Base-by-base conservation (phyloP, 2,797 vertebrate species). In the Sylvilagus floridanus region DNA sequence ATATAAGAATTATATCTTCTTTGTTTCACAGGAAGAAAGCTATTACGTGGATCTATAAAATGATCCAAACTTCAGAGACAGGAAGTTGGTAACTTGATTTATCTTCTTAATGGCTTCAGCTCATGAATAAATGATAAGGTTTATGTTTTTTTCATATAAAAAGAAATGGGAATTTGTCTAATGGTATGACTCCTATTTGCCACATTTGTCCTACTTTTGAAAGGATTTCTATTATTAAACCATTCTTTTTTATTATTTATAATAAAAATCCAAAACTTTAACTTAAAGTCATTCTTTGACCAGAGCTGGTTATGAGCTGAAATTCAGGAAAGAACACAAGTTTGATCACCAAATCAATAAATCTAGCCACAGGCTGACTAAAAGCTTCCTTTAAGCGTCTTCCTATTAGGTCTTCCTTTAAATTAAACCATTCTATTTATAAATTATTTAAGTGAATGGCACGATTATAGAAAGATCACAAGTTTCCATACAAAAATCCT, bases 101-200 rank as follows among this genome's bases (percentile, higher is more conserved):
- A 98, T 98, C 97, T 97, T 98, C 98, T 98, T 98, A 99, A 99
- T 98, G 98, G 98, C 97, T 97, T 96, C 97, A 95, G 97, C 97
- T 99, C 98, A 99, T 99, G 98, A 99, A 99, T 99, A 99, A 99
- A 98, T 98, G 97, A 99, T 99, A 96, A 95, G 95, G 94, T 96
- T 98, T 98, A 97, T 98, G 96, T 98, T 97, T 98, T 98, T 97
- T 97, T 97, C 98, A 98, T 98, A 97, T 98, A 98, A 98, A 97
- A 94, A 97, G 88, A 98, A 97, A 97, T 97, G 92, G 91, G 42
- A 96, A 97, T 98, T 98, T 98, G 94, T 98, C 94, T 94, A 96
- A 97, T 97, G 97, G 96, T 95, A 95, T 78, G 96, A 97, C 96
- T 95, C 96, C 96, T 98, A 97, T 97, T 98, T 98, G 96, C 95